These are phyloP conservation scores for Sterna hirundo DNA, from an alignment of 2,113 vertebrate species.

Conservation along the genomic window DNA sequence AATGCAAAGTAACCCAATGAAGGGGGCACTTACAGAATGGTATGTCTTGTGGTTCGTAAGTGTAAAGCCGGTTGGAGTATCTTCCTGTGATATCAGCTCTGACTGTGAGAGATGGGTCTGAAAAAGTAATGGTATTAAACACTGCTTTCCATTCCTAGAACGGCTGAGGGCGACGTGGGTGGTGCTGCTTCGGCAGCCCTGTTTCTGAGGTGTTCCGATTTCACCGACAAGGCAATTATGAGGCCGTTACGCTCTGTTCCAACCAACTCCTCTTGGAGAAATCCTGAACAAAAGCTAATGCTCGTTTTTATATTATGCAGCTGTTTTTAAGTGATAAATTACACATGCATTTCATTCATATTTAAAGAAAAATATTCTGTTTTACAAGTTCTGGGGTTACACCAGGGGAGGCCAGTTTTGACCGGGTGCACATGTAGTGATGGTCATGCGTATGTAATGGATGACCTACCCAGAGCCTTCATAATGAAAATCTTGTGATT, in stretches of 20 bases:
- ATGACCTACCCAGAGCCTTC: neutral
- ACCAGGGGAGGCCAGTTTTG: neutral
- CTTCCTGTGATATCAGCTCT: conserved; percentile 88
- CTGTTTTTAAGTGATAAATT: neutral
- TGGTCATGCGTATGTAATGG: neutral
- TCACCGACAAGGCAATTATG: neutral
- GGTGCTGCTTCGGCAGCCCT: neutral
- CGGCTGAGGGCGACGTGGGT: fast-evolving
- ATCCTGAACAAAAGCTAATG: neutral
- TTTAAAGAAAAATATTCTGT: neutral
- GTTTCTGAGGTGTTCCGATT: neutral
- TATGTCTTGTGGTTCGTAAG: conserved; percentile 85
- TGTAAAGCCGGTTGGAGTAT: conserved; percentile 88
- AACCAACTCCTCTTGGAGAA: neutral
- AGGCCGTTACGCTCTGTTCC: neutral
- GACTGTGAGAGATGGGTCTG: conserved; percentile 93
- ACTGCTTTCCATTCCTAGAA: neutral
- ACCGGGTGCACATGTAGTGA: too few species aligned
- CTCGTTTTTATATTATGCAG: neutral
- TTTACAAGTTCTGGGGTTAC: neutral
- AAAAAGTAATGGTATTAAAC: neutral
- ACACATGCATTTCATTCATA: neutral
- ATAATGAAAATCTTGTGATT: neutral
- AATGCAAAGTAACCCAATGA: neutral
- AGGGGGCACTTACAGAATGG: conserved; percentile 78